These are phyloP conservation scores for Bradypus variegatus DNA, from an alignment of 2,797 vertebrate species.

Conservation along the genomic window DNA sequence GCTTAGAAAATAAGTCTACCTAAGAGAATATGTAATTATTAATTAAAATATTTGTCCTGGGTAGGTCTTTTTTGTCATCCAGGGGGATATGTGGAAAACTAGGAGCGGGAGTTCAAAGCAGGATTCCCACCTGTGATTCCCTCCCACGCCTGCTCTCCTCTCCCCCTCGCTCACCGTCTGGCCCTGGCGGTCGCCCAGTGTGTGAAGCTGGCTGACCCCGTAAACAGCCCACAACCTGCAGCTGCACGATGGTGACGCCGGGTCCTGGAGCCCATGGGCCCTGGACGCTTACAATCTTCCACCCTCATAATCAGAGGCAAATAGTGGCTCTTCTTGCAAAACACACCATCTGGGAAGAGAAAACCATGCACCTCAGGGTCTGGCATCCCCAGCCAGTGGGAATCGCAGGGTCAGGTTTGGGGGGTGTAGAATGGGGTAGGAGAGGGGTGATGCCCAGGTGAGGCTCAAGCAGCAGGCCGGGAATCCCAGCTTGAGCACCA, in stretches of 20 bases:
- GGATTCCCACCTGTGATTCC: not conserved
- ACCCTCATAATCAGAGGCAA: not conserved
- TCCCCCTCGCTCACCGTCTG: too few relatives aligned
- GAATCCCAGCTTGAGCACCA: not conserved
- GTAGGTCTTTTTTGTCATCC: not conserved
- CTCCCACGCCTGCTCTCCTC: too few relatives aligned
- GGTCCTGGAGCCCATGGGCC: not conserved
- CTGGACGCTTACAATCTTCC: not conserved
- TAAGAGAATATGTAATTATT: not conserved
- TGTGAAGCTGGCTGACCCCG: not conserved
- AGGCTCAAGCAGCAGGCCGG: not conserved
- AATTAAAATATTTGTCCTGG: conserved; percentile 8
- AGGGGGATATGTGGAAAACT: not conserved
- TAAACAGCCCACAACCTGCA: not conserved
- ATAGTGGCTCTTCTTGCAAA: not conserved
- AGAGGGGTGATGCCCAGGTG: not conserved
- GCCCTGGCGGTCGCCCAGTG: not conserved
- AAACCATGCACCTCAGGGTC: not conserved
- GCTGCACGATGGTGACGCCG: not conserved
- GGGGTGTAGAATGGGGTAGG: too few relatives aligned
- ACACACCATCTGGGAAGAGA: not conserved
- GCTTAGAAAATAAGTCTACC: not conserved
- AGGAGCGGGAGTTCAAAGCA: not conserved
- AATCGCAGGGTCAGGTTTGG: not conserved
- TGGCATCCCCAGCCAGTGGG: not conserved